Evolutionary conservation across 2,797 vertebrate species (phyloP).

Genomic region (Microctenopoma stevenorrisi): DNA sequence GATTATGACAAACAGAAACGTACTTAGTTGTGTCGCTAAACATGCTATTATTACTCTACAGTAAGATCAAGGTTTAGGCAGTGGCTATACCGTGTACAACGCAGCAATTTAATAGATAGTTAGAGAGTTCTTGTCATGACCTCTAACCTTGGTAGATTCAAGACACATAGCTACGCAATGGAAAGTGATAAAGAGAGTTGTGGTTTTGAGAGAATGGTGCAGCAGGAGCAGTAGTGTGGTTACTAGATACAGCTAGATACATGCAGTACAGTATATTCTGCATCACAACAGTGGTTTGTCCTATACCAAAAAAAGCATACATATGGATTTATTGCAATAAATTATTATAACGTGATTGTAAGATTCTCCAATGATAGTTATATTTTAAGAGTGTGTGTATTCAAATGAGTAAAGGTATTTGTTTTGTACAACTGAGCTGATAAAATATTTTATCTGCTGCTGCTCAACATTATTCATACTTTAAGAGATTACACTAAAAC

Average conservation of each 20-base stretch:
- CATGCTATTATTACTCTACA: background rate
- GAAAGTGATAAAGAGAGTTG: slow-evolving; percentile 79
- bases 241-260: slow-evolving; percentile 69
- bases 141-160: slow-evolving; percentile 57
- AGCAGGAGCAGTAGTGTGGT: slow-evolving; percentile 80
- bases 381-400: background rate
- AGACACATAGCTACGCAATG: slow-evolving; percentile 63
- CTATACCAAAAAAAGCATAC: slow-evolving; percentile 16
- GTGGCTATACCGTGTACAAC: slow-evolving; percentile 3
- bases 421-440: slow-evolving; percentile 27
- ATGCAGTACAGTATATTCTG: slow-evolving; percentile 77
- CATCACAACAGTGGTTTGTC: slow-evolving; percentile 64
- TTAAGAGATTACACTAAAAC: slow-evolving; percentile 9
- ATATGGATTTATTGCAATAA: slow-evolving; percentile 18
- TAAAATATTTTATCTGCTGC: slow-evolving; percentile 41
- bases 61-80: background rate
- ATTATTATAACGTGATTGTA: background rate
- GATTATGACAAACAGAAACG: background rate
- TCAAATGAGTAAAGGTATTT: background rate
- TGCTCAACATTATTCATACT: slow-evolving; percentile 33
- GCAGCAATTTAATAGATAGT: slow-evolving; percentile 6
- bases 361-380: background rate
- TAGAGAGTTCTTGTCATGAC: slow-evolving; percentile 53
- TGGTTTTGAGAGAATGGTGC: slow-evolving; percentile 79
- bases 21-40: background rate